Conservation (phyloP, 2,113 vertebrate genomes). For the Vidua chalybeata region DNA sequence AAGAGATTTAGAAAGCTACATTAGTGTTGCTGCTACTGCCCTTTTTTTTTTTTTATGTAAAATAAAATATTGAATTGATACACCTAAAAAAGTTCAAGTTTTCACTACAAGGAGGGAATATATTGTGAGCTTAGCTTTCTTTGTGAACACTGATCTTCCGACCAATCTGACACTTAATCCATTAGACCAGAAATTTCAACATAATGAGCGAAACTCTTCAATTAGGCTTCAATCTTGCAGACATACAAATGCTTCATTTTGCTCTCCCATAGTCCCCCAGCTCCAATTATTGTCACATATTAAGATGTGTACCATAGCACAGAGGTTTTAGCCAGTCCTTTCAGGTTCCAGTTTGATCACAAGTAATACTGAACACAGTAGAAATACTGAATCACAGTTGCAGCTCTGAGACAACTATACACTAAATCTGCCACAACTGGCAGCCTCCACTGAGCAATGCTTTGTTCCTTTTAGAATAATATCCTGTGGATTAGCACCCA, state of each 20-base stretch:
- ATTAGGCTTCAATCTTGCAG: neutral
- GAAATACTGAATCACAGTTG: neutral
- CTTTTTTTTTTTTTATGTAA: neutral
- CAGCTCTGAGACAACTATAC: neutral
- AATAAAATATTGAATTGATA: slow-evolving; percentile 33
- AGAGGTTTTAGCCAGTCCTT: neutral
- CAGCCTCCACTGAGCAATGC: neutral
- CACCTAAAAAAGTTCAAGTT: neutral
- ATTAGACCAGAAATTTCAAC: neutral
- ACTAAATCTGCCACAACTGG: neutral
- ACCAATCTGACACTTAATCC: neutral
- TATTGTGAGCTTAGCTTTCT: neutral
- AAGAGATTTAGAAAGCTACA: slow-evolving; percentile 4
- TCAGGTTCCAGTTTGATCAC: neutral
- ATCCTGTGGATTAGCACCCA: neutral
- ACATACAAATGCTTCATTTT: neutral
- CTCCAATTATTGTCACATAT: neutral
- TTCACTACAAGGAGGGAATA: neutral
- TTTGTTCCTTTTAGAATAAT: neutral
- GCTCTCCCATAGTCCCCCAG: neutral
- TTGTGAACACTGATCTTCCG: neutral
- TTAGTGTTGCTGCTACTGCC: neutral
- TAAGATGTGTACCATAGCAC: neutral
- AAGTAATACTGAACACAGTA: neutral
- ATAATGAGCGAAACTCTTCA: neutral